Evolutionary conservation across 2,113 vertebrate species (phyloP).

Genomic region (Ageneiosus marmoratus): DNA sequence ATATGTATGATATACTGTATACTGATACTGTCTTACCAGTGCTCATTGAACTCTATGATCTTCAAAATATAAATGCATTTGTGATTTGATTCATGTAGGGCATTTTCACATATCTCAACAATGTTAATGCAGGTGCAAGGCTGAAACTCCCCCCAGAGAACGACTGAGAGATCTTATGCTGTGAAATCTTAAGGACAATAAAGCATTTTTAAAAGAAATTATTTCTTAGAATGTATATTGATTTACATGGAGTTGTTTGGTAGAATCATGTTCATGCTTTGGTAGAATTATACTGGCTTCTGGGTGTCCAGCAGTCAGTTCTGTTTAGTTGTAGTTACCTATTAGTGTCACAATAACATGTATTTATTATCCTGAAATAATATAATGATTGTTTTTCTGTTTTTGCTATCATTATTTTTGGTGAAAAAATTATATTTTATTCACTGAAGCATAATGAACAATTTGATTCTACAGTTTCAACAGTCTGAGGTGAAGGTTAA

Average conservation of each 20-base stretch:
- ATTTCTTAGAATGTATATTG: background rate
- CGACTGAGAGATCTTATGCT: conserved; percentile 16
- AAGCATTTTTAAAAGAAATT: background rate
- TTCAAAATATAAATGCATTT: conserved; percentile 69
- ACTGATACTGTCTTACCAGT: background rate
- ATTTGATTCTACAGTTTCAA: background rate
- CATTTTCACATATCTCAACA: conserved; percentile 69
- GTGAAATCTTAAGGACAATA: conserved; percentile 3
- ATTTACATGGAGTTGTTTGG: background rate
- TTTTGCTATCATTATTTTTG: background rate
- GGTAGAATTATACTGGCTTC: conserved; percentile 8
- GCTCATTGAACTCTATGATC: conserved; percentile 43
- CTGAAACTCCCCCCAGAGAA: conserved; percentile 16
- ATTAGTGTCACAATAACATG: no score
- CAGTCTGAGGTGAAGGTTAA: conserved; percentile 57
- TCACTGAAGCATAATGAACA: background rate
- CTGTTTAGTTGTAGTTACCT: background rate
- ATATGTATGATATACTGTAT: background rate
- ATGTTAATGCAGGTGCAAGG: conserved; percentile 34
- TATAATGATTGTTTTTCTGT: background rate
- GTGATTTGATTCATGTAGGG: conserved; percentile 67
- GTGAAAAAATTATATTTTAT: background rate
- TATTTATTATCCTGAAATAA: background rate
- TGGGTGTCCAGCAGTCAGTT: background rate
- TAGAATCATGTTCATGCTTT: conserved; percentile 21